Conservation (phyloP, 1,140 invertebrate species). For the Apis cerana region DNA sequence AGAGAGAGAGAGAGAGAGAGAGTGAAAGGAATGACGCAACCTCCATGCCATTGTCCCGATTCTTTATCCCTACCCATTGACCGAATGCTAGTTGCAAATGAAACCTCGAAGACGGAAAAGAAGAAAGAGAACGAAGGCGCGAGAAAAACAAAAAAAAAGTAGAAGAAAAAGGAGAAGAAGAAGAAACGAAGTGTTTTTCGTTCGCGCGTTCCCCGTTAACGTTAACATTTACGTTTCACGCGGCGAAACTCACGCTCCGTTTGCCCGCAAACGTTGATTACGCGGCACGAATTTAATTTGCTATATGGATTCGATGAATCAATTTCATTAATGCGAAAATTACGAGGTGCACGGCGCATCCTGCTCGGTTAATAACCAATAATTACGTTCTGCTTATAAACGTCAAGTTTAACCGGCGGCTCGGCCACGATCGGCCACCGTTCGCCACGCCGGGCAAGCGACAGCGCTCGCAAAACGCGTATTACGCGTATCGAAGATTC, state of each 20-base stretch:
- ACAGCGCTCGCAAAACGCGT: background rate
- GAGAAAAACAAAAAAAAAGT: background rate
- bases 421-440: background rate
- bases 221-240: background rate
- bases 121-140: background rate
- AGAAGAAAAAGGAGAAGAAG: too few relatives aligned
- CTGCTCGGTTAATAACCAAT: constrained; percentile 42
- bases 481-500: background rate
- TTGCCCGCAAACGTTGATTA: constrained; percentile 7
- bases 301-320: constrained; percentile 32
- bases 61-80: constrained; percentile 2
- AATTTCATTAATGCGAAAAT: constrained; percentile 38
- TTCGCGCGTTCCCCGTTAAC: background rate
- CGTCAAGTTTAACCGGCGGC: background rate
- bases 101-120: background rate
- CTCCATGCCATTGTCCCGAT: background rate
- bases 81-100: background rate
- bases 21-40: constrained; percentile 9
- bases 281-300: constrained; percentile 20
- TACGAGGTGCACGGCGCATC: background rate
- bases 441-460: too few relatives aligned
- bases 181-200: background rate
- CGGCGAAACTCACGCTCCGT: too few relatives aligned
- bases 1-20: too few relatives aligned
- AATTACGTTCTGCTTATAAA: constrained; percentile 49